Base-by-base conservation (phyloP, 92 coral and sea anemone genomes). In the Isaurus tuberculatus region DNA sequence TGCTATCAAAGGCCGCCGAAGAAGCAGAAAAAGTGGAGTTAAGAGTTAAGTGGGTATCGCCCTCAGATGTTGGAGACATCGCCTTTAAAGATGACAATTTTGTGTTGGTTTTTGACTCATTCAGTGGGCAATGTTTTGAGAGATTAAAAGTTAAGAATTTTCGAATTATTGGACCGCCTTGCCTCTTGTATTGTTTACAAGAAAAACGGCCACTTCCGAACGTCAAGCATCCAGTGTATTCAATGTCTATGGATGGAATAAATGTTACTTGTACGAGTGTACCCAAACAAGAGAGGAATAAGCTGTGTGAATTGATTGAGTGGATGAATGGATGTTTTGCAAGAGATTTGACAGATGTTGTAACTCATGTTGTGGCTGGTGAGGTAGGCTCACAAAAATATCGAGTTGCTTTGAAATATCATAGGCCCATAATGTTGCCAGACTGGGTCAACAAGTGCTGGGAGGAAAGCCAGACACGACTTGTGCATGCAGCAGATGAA, bases 341-440 rank as follows among this genome's bases (percentile, higher is more conserved):
- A 25, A 90, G 87, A 27, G 94, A 90, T 40, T 92, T 96, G 32
- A 94, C 98, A 49, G 90, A 86, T 29, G 83, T 91, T 65, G 99
- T 96, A 22, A 96, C 99, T 29, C 99, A 96, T 89, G 86, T 96
- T 28, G 89, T 96, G 44, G 98, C 99, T n/a, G 97, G 95, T 7
- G 99, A 96, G 87, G 98, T 96, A 30, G 98, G 98, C 17, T 92
- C 97, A 19, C 84, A 92, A 86, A 96, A 96, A 48, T 96, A 96
- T 73, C 73, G 88, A 29, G 94, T 88, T 82, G 99, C 99, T 0
- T 81, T 92, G n/a, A 87, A 82, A 67, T 83, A 88, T n/a, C 81
- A 88, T 31, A 94, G 88, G 72, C 90, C 93, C 7, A 70, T 94
- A 19, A 89, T 96, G 78, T 61, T 90, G 58, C 98, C 99, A 29